Conservation (phyloP, 2,113 vertebrate genomes). For the Sporophila hypoxantha region DNA sequence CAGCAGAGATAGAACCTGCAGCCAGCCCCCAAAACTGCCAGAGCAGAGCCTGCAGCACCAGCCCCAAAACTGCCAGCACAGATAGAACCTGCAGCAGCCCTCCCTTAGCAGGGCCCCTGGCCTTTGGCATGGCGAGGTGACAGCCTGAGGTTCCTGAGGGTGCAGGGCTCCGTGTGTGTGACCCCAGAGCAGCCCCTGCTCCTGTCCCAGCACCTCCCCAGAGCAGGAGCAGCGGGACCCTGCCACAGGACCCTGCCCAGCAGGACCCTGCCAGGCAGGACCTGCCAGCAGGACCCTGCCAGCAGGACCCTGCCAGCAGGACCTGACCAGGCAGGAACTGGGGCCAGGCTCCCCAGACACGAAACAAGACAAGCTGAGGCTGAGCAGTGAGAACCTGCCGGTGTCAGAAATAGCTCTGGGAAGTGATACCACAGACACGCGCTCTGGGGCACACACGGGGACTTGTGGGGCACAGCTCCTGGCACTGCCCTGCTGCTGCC, state of each 20-base stretch:
- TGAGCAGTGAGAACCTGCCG: not conserved
- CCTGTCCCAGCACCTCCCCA: not conserved
- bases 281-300: not conserved
- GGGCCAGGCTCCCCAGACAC: accelerated
- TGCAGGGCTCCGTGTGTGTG: not conserved
- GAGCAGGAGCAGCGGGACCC: not conserved
- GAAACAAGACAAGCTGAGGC: not conserved
- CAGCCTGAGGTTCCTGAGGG: not conserved
- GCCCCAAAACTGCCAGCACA: not conserved
- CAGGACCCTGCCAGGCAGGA: not conserved
- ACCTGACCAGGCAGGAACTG: accelerated
- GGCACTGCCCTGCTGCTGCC: not conserved
- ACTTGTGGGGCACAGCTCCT: not conserved
- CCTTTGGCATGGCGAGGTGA: accelerated
- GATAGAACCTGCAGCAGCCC: not conserved
- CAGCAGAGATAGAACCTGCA: too few relatives aligned
- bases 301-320: too few relatives aligned
- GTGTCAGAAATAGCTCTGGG: constrained; percentile 33
- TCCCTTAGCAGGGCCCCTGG: not conserved
- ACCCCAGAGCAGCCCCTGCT: not conserved
- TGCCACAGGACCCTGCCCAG: not conserved
- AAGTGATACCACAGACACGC: not conserved
- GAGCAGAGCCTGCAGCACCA: not conserved
- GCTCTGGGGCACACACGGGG: not conserved
- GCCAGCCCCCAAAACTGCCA: not conserved